phyloP scores from a whole-genome alignment of 2,113 vertebrate genomes.

The Felis chaus region DNA sequence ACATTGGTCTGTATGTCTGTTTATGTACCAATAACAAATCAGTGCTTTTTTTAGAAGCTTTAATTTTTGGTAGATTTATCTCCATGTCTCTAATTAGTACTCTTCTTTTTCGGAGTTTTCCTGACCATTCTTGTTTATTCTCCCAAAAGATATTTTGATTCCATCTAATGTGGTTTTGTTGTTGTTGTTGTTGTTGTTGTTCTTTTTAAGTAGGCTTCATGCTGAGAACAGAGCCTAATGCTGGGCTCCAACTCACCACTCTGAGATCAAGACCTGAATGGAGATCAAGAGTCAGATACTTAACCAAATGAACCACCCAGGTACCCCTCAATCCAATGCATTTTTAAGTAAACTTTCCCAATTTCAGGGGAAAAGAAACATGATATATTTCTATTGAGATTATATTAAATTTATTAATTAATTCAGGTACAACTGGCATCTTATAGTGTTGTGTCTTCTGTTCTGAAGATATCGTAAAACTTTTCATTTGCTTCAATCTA shows the following conservation, averaged over 20 bases:
- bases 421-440: not conserved
- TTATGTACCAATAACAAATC: not conserved
- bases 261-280: too few relatives aligned
- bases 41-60: not conserved
- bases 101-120: not conserved
- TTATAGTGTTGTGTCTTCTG: not conserved
- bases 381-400: not conserved
- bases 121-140: not conserved
- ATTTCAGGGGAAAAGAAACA: not conserved
- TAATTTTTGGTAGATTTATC: not conserved
- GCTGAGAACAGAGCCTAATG: too few relatives aligned
- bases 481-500: not conserved
- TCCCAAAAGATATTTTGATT: not conserved
- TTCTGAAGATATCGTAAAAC: not conserved
- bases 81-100: not conserved
- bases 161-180: not conserved
- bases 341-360: not conserved
- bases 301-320: too few relatives aligned
- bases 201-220: too few relatives aligned
- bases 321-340: not conserved
- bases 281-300: too few relatives aligned
- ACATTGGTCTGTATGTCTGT: not conserved
- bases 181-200: too few relatives aligned
- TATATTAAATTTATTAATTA: not conserved
- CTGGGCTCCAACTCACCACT: too few relatives aligned